phyloP scores from a whole-genome alignment of 2,113 vertebrate species.

The Ptilonorhynchus violaceus region DNA sequence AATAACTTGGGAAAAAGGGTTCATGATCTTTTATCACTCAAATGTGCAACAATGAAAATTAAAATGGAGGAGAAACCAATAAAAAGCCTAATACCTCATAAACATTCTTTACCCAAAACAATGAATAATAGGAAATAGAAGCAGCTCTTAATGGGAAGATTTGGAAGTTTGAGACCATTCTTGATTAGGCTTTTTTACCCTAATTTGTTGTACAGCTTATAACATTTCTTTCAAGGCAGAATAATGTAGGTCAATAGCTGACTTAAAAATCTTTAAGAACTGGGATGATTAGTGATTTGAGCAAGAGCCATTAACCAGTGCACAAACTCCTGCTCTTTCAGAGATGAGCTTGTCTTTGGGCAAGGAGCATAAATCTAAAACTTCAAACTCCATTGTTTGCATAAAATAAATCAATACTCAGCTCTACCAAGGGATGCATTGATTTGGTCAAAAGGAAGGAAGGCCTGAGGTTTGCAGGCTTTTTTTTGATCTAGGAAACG shows the following conservation, averaged over 20 bases:
- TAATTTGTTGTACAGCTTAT: constrained; percentile 23
- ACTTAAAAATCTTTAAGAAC: constrained; percentile 45
- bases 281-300: constrained; percentile 19
- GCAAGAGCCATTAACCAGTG: background rate
- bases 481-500: background rate
- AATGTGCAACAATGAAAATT: background rate
- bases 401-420: constrained; percentile 11
- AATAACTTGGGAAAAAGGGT: background rate
- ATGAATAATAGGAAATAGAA: background rate
- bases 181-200: constrained; percentile 42
- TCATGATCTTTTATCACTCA: background rate
- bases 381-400: background rate
- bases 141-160: background rate
- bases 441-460: background rate
- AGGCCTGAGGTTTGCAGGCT: background rate
- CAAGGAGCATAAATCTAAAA: background rate
- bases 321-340: background rate
- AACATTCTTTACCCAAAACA: background rate
- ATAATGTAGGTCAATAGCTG: constrained; percentile 8
- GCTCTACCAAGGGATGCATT: background rate
- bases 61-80: background rate
- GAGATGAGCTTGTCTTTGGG: background rate
- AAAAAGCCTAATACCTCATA: background rate
- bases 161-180: background rate
- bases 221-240: constrained; percentile 31